Evolutionary conservation across 2,888 invertebrate species (phyloP), one percentile per base, ranked within the genome.

Genomic region (Rutpela maculata): DNA sequence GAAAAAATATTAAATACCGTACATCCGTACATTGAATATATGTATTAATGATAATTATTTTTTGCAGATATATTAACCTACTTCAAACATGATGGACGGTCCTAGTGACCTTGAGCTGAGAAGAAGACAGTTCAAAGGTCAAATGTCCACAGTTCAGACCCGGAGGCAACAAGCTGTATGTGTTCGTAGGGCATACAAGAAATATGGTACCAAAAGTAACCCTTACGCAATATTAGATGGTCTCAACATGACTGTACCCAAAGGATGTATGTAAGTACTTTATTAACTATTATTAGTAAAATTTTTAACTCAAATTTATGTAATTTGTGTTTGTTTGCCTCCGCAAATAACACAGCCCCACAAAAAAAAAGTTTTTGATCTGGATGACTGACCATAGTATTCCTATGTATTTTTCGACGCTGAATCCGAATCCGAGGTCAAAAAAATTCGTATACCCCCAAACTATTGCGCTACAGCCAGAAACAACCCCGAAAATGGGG

Each of bases 191-290:
- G 96, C 97, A 0, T 94, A 93, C 88, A 98, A 98, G 90, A 93
- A 93, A 88, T 98, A 97, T 88, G 97, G 97, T 7, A 91, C 94
- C 4, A 93, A 94, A 82, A 95, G 93, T 83, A 95, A 93, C 86
- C 95, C 95, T 0, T 95, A 95, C 84, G 92, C 96, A 43, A 95
- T 98, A 56, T 91, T 98, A 72, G 96, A 97, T 88, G 95, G 96
- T 26, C 92, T 98, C 73, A 96, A 96, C 87, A 96, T 98, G 95
- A 97, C 97, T 18, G 98, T 98, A 60, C 95, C 97, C 22, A 96
- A 97, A 88, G 85, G 85, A 65, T 85, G 84, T 57, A 85, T 85
- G 85, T 85, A 81, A 84, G 84, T 81, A 63, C 6, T n/a, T 0
- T 50, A 50, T 43, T 15, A 43, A 12, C 1, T 43, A 11, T 43